A percentile compares a stretch with the other conserved stretches of the same genome.
phyloP scores from a whole-genome alignment of 2,888 invertebrate genomes.

The Noctua janthe region DNA sequence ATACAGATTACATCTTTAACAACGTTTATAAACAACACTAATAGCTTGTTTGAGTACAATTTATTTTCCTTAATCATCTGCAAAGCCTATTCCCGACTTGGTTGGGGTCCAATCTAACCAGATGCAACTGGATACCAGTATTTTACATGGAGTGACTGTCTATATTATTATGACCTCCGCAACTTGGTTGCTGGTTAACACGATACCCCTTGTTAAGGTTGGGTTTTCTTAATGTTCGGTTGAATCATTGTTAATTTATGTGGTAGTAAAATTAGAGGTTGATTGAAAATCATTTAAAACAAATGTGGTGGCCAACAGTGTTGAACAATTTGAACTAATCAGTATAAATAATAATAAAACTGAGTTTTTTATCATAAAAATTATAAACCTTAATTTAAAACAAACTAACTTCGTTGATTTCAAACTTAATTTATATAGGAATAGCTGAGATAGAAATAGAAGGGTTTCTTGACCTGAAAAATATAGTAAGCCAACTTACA shows the following conservation, averaged over 20 bases:
- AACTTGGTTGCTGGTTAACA: too few species aligned
- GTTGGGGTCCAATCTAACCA: background rate
- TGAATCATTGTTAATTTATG: background rate
- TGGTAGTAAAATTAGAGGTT: background rate
- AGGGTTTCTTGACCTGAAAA: background rate
- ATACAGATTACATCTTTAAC: background rate
- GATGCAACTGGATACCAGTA: background rate
- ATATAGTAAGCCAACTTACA: background rate
- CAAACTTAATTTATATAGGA: constrained; percentile 54
- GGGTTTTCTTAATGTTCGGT: background rate
- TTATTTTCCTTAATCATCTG: background rate
- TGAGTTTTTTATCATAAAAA: constrained; percentile 41
- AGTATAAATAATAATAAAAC: constrained; percentile 44
- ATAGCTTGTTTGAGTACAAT: background rate
- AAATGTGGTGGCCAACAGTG: constrained; percentile 18
- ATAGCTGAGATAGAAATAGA: constrained; percentile 56
- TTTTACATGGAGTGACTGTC: background rate
- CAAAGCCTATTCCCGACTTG: background rate
- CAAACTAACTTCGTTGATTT: constrained; percentile 65
- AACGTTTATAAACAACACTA: background rate
- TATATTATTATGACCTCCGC: background rate
- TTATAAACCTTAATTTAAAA: constrained; percentile 54
- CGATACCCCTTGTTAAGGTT: background rate
- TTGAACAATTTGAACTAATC: constrained; percentile 63
- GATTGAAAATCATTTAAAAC: background rate